These are phyloP conservation scores for Fragum sueziense DNA, from an alignment of 2,888 invertebrate species.

Conservation along the genomic window DNA sequence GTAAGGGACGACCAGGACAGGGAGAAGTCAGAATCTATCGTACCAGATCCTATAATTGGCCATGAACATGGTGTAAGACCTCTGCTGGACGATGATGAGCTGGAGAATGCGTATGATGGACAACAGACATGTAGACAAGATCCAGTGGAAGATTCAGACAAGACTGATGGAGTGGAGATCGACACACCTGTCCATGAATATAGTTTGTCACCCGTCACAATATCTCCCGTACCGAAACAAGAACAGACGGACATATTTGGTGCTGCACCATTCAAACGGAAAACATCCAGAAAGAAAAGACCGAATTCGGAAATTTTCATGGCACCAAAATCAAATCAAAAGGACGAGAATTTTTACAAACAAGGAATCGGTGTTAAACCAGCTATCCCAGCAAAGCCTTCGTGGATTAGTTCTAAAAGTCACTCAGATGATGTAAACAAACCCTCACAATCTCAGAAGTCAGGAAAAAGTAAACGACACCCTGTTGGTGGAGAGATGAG, in stretches of 20 bases:
- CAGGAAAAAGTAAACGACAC: conserved; percentile 35
- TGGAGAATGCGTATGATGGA: conserved; percentile 81
- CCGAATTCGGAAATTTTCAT: conserved; percentile 53
- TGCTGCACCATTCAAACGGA: conserved; percentile 79
- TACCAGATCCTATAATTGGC: conserved; percentile 85
- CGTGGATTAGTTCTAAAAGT: conserved; percentile 24
- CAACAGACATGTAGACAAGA: conserved; percentile 22
- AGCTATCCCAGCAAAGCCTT: conserved; percentile 48
- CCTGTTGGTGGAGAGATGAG: conserved; percentile 48
- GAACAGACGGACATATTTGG: conserved; percentile 76
- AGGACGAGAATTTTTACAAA: conserved; percentile 35
- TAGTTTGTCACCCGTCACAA: conserved; percentile 22
- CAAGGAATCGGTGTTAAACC: conserved; percentile 9
- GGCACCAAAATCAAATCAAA: conserved; percentile 27
- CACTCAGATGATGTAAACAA: conserved; percentile 32
- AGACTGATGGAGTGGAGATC: conserved; percentile 22
- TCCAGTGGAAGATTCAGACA: neutral
- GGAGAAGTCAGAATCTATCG: conserved; percentile 39
- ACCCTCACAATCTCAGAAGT: conserved; percentile 26
- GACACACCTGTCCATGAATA: conserved; percentile 26
- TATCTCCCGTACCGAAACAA: conserved; percentile 56
- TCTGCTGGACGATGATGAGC: conserved; percentile 89
- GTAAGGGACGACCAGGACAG: conserved; percentile 37
- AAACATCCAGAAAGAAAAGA: conserved; percentile 64
- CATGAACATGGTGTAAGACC: conserved; percentile 91